These are phyloP conservation scores for Metacarcinus magister DNA, from an alignment of 2,888 invertebrate genomes.

Conservation along the genomic window DNA sequence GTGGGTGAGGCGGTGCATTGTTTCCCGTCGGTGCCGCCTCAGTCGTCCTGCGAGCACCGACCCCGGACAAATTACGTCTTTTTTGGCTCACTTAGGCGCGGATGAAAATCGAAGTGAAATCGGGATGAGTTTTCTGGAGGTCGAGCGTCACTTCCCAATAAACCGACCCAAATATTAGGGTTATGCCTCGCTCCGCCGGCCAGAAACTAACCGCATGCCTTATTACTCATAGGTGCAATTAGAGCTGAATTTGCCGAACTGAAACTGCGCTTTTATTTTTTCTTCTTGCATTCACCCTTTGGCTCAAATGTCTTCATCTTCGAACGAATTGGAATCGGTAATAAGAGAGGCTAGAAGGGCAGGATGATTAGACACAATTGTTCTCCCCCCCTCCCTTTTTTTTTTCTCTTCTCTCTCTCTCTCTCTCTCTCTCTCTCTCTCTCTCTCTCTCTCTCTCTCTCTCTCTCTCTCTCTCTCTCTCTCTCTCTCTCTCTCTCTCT, in stretches of 20 bases:
- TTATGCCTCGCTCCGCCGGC: constrained; percentile 1
- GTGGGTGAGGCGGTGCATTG: neutral
- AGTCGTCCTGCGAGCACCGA: neutral
- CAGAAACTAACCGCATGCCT: constrained; percentile 17
- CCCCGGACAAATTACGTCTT: neutral
- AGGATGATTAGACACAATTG: neutral
- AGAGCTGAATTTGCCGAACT: neutral
- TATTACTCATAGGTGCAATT: constrained; percentile 4
- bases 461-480: too few species aligned
- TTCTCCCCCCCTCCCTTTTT: constrained; percentile 39
- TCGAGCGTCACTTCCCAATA: neutral
- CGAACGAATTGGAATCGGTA: neutral
- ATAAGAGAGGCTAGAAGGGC: neutral
- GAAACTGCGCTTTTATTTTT: neutral
- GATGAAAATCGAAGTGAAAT: neutral
- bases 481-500: too few species aligned
- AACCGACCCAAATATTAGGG: neutral
- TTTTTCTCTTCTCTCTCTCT: constrained; percentile 27
- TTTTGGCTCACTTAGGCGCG: neutral
- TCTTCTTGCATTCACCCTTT: neutral
- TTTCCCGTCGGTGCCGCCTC: neutral
- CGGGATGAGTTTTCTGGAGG: constrained; percentile 5
- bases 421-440: constrained; percentile 2
- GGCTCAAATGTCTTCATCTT: constrained; percentile 9
- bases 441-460: neutral